Conservation (phyloP, 2,888 invertebrate species). For the Trichogramma dendrolimi region DNA sequence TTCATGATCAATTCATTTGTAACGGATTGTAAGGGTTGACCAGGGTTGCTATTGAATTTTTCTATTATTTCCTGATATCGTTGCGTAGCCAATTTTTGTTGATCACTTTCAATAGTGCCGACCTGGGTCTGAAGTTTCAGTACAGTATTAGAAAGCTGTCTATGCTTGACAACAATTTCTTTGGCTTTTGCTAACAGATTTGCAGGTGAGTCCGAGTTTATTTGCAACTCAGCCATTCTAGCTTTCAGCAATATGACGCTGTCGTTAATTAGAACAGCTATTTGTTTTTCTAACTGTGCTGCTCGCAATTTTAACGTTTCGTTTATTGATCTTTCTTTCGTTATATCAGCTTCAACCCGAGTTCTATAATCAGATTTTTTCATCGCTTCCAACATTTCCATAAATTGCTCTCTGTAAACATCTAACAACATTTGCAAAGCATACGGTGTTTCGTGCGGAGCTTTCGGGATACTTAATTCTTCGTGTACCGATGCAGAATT, state of each 20-base stretch:
- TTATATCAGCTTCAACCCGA: conserved; percentile 71
- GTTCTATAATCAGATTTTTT: conserved; percentile 71
- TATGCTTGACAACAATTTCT: conserved; percentile 88
- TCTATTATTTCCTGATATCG: conserved; percentile 74
- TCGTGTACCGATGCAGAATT: conserved; percentile 68
- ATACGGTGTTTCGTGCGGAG: conserved; percentile 76
- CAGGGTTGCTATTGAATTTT: conserved; percentile 55
- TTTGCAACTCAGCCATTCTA: conserved; percentile 86
- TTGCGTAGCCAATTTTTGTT: conserved; percentile 67
- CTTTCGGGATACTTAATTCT: conserved; percentile 77
- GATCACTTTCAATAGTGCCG: conserved; percentile 68
- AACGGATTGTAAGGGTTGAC: conserved; percentile 58
- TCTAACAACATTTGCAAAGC: conserved; percentile 83
- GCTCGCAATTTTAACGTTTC: conserved; percentile 76
- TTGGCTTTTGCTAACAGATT: conserved; percentile 82
- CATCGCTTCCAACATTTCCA: conserved; percentile 80
- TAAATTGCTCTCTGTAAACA: conserved; percentile 79
- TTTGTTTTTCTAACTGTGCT: conserved; percentile 89
- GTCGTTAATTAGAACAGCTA: conserved; percentile 85
- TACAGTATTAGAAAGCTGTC: conserved; percentile 85
- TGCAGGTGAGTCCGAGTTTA: conserved; percentile 79
- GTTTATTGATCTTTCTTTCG: conserved; percentile 78
- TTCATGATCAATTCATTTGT: conserved; percentile 79
- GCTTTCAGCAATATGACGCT: conserved; percentile 84
- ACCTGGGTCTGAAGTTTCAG: conserved; percentile 83